A percentile compares a stretch with the other conserved stretches of the same genome.
phyloP scores from a whole-genome alignment of 2,888 invertebrate genomes.

The Mystacides longicornis region DNA sequence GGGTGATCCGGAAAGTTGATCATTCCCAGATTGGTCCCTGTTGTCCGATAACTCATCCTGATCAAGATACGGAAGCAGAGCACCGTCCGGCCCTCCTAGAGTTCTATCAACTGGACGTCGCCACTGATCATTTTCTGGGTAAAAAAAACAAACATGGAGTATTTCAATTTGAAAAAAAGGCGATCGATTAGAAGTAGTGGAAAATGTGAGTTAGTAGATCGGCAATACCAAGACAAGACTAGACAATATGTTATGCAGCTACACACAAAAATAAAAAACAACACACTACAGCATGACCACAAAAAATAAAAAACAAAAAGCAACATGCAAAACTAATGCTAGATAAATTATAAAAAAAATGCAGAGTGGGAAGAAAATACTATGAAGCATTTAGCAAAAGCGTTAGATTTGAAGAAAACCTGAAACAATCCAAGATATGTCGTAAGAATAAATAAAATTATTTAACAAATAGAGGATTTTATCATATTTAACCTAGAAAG shows the following conservation, averaged over 20 bases:
- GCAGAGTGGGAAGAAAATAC: neutral
- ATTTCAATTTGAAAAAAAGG: neutral
- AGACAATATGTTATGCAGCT: neutral
- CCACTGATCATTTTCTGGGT: slow-evolving; percentile 24
- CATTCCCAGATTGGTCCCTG: slow-evolving; percentile 32
- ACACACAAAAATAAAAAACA: neutral
- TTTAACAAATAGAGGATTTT: too few species aligned
- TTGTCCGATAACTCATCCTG: slow-evolving; percentile 37
- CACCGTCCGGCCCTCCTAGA: slow-evolving; percentile 33
- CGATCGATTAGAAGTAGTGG: neutral
- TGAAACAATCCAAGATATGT: slow-evolving; percentile 14
- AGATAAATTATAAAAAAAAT: neutral
- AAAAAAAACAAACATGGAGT: neutral
- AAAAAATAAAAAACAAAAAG: neutral
- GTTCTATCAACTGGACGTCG: slow-evolving; percentile 17
- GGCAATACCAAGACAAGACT: neutral
- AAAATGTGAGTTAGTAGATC: neutral
- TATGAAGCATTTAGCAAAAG: neutral
- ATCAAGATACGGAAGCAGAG: slow-evolving; percentile 32
- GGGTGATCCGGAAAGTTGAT: slow-evolving; percentile 44
- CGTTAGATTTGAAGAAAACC: slow-evolving; percentile 6
- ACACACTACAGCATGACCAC: neutral
- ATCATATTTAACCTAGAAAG: too few species aligned
- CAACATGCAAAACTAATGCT: neutral
- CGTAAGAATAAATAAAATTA: slow-evolving; percentile 4